Percentiles rank a stretch among this genome's conserved stretches.
Evolutionary conservation across 2,113 vertebrate genomes (phyloP).

Genomic region (Tiliqua scincoides): DNA sequence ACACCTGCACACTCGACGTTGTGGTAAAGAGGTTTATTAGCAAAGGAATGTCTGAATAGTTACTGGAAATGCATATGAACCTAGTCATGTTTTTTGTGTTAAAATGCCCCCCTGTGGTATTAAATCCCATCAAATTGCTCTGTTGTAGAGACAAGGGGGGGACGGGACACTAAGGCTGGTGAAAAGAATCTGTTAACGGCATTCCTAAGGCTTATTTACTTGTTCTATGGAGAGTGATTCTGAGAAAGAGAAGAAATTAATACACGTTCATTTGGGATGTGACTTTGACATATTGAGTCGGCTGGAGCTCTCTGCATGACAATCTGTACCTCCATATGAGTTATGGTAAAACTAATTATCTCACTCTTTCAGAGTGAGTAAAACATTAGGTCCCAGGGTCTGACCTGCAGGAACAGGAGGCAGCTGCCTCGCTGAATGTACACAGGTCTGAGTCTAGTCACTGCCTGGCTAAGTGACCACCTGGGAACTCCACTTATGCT

Average conservation of each 20-base stretch:
- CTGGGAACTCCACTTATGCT: too few relatives aligned
- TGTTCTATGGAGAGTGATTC: neutral
- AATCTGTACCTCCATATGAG: neutral
- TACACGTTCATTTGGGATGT: neutral
- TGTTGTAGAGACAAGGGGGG: conserved; percentile 13
- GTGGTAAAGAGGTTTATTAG: conserved; percentile 70
- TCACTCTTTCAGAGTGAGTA: neutral
- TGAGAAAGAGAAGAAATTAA: conserved; percentile 24
- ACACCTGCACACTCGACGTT: conserved; percentile 69
- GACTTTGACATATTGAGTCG: conserved; percentile 20
- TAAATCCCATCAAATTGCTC: conserved; percentile 42
- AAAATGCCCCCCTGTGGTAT: conserved; percentile 50
- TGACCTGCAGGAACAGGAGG: too few relatives aligned
- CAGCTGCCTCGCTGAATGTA: too few relatives aligned
- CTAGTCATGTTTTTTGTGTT: conserved; percentile 55
- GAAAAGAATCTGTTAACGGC: conserved; percentile 41
- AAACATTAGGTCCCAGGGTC: neutral
- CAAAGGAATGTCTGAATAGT: conserved; percentile 67
- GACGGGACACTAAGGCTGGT: neutral
- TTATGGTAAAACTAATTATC: neutral
- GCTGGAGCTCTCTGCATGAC: neutral
- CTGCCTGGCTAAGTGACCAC: too few relatives aligned
- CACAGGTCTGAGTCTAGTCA: too few relatives aligned
- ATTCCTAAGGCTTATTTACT: conserved; percentile 29
- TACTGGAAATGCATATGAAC: conserved; percentile 66